Percentiles rank a stretch among this genome's conserved stretches.
Evolutionary conservation across 2,888 invertebrate genomes (phyloP).

Genomic region (Hypomecis punctinalis): DNA sequence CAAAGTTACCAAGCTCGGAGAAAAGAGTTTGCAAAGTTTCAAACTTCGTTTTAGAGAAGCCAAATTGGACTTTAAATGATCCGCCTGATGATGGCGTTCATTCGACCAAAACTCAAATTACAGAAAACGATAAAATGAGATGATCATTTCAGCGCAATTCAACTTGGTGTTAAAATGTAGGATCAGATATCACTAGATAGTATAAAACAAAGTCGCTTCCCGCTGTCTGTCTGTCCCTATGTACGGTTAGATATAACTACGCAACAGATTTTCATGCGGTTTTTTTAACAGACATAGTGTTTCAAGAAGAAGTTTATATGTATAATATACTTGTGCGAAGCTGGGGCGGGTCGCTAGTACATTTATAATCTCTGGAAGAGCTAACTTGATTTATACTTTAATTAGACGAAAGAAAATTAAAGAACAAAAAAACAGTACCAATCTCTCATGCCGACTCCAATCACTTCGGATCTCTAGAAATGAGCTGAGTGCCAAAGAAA

Average conservation of each 20-base stretch:
- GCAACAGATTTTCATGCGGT: too few species aligned
- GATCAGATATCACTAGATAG: too few species aligned
- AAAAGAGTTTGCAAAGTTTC: conserved; percentile 67
- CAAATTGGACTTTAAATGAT: conserved; percentile 55
- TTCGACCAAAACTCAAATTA: conserved; percentile 13
- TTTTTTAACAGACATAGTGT: too few species aligned
- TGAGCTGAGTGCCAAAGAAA: conserved; percentile 37
- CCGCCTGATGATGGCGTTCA: conserved; percentile 19
- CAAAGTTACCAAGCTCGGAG: conserved; percentile 57
- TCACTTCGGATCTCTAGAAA: conserved; percentile 17
- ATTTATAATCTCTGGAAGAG: too few species aligned
- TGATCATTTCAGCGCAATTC: neutral
- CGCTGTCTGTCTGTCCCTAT: too few species aligned
- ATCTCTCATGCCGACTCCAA: conserved; percentile 25
- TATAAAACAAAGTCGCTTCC: too few species aligned
- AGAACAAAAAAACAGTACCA: conserved; percentile 7
- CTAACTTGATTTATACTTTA: too few species aligned
- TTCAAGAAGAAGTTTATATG: too few species aligned
- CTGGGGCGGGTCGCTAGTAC: too few species aligned
- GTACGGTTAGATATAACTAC: too few species aligned
- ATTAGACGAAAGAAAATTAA: neutral
- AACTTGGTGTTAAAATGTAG: too few species aligned
- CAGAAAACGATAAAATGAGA: neutral
- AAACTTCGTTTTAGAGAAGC: conserved; percentile 59
- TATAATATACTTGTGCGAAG: too few species aligned